These are phyloP conservation scores for Falcunculus frontatus DNA, from an alignment of 2,113 vertebrate genomes.

Conservation along the genomic window DNA sequence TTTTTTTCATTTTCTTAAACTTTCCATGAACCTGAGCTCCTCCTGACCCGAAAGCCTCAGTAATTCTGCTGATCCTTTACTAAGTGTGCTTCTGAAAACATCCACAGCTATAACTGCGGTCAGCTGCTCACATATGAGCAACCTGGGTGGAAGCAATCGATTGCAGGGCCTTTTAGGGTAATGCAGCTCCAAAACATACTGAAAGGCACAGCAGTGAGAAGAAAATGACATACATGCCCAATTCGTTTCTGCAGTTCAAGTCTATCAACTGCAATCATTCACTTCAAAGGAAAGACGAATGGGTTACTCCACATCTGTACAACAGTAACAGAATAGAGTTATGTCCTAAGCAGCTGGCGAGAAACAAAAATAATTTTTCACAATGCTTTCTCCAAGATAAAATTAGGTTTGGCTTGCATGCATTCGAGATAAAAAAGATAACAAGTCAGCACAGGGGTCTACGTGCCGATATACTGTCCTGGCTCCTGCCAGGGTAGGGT, in stretches of 20 bases:
- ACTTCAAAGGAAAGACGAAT: not conserved
- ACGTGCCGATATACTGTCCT: not conserved
- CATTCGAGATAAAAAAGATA: not conserved
- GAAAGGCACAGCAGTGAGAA: not conserved
- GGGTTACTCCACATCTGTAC: not conserved
- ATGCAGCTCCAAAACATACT: not conserved
- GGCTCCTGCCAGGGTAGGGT: not conserved
- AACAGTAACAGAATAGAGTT: not conserved
- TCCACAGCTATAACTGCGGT: not conserved
- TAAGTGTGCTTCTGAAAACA: not conserved
- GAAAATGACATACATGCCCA: conserved; percentile 11
- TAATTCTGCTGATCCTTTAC: not conserved
- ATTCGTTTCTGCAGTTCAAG: conserved; percentile 3
- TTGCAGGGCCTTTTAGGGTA: not conserved
- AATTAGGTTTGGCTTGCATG: not conserved
- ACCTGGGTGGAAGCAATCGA: not conserved
- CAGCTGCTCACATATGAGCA: not conserved
- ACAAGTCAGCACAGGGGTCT: not conserved
- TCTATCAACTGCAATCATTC: conserved; percentile 5
- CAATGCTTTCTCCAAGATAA: not conserved
- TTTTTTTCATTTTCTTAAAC: not conserved
- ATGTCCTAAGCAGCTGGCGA: not conserved
- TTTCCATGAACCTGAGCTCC: conserved; percentile 2
- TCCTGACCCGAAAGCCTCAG: not conserved
- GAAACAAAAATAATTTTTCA: not conserved